phyloP scores from a whole-genome alignment of 2,797 vertebrate species.

The Ambastaia sidthimunki region DNA sequence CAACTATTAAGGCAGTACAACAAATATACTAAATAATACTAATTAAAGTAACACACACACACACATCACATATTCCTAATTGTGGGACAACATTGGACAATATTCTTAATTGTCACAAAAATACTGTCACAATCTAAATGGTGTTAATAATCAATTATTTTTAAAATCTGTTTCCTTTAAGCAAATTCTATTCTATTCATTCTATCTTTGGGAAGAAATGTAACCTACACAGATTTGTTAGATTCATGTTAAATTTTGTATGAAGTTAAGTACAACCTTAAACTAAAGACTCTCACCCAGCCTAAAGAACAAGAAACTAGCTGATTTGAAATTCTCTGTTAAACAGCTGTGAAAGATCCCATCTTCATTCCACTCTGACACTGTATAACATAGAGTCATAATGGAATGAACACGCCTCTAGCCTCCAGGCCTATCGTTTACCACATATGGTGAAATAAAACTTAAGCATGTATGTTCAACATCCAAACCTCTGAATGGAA shows the following conservation, averaged over 20 bases:
- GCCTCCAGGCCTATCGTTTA: slow-evolving; percentile 1
- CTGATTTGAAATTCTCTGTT: not conserved
- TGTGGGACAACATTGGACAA: not conserved
- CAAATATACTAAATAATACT: not conserved
- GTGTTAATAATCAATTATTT: not conserved
- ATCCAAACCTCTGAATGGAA: slow-evolving; percentile 23
- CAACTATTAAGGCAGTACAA: not conserved
- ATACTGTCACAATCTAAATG: not conserved
- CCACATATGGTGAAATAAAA: slow-evolving; percentile 34
- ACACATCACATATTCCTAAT: no score
- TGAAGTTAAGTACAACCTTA: not conserved
- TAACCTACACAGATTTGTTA: not conserved
- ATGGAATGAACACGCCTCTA: slow-evolving; percentile 1
- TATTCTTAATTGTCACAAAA: not conserved
- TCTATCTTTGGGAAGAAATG: not conserved
- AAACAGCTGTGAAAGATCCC: slow-evolving; percentile 9
- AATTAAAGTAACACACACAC: not conserved
- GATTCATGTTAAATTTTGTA: not conserved
- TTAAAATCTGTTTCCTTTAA: no score
- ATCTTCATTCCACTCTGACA: slow-evolving; percentile 3
- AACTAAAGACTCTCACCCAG: not conserved
- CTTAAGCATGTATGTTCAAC: not conserved
- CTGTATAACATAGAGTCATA: not conserved
- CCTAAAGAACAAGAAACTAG: not conserved
- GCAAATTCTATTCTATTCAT: not conserved